Base-by-base conservation (phyloP, 2,888 invertebrate species). In the Ganaspis brasiliensis region DNA sequence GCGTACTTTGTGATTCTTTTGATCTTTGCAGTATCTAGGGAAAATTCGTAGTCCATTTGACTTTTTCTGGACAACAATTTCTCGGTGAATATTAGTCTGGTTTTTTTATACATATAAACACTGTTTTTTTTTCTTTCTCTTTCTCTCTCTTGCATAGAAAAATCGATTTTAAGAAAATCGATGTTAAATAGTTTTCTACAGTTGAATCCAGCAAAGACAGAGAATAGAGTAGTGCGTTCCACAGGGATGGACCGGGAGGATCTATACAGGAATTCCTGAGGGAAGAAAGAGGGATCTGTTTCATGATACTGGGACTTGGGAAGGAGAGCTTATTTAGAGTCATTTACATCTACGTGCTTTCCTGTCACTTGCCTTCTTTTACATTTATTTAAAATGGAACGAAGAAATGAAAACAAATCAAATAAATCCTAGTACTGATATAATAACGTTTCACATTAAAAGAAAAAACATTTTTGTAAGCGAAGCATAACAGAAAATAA, bases 291-390 rank as follows among this genome's bases (percentile, higher is more conserved):
- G 67, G 45, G 45, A 45, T 67, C 67, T 67, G 31, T 26, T 67
- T 45, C 24, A n/a, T 67, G 21, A 14, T 45, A 45, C 31, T 26
- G 26, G 57, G 57, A 26, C n/a, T 45, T 24, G 67, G 14, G 40
- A n/a, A 8, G 24, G 24, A 37, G 37, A 61, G 61, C 61, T 61
- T 61, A 61, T 83, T 82, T 84, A 73, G 77, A 78, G 81, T 83
- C 77, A 84, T 83, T 85, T 84, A 84, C 80, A 83, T 84, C 81
- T 79, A 82, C 82, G 79, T 80, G 78, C 84, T 77, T 75, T 77
- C 19, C 24, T 45, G 63, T 45, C 40, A 67, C 63, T 19, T 40
- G 40, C 21, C 24, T 37, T 61, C n/a, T 63, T 45, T 8, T 67
- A 40, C 24, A 37, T 37, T 19, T 19, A 37, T 67, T 63, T 21